Evolutionary conservation across 2,113 vertebrate species (phyloP), one percentile per base, ranked within the genome.

Genomic region (Ploceus nigricollis): DNA sequence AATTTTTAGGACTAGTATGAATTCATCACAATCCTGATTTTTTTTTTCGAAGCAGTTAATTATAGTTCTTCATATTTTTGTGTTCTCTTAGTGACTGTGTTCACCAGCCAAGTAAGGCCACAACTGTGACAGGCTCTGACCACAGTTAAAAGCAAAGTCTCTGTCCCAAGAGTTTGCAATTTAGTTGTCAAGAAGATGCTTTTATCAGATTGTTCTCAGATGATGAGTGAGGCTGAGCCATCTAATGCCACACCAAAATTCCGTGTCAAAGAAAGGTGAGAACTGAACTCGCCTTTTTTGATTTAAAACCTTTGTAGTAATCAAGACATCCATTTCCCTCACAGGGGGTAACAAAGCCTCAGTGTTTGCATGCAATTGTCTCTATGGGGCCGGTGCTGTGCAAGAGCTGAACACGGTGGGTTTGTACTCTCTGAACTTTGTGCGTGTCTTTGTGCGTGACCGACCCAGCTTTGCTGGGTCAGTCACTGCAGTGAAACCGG

Each of bases 401-500:
- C 10, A 15, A 27, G 87, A 73, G 50, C 57, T 6, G 37, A 19
- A 35, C 35, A 1, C 2, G 4, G 17, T 8, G 57, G 18, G 18
- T 53, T 45, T 61, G 69, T 16, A 19, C 28, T 25, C 20, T 13
- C 24, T 19, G 30, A 65, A 17, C 37, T 40, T 14, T 1, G 2
- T 6, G 11, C 8, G 21, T 7, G n/a, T 4, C 19, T 10, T 42
- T 42, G 42, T 44, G 42, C 16, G 15, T 35, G 56, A 58, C 56
- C 35, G n/a, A 17, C 73, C 13, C 30, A 31, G 12, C 75, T 42
- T 25, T 2, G 7, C 12, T 5, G 42, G 69, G 27, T 31, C 27
- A 13, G 39, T 15, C 7, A 2, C 35, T 13, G 7, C 47, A n/a
- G 39, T 0, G 35, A 15, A 27, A 33, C 33, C 1, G 44, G 10